Base-by-base conservation (phyloP, 2,797 vertebrate species). In the Rhabdophis nuchalis region DNA sequence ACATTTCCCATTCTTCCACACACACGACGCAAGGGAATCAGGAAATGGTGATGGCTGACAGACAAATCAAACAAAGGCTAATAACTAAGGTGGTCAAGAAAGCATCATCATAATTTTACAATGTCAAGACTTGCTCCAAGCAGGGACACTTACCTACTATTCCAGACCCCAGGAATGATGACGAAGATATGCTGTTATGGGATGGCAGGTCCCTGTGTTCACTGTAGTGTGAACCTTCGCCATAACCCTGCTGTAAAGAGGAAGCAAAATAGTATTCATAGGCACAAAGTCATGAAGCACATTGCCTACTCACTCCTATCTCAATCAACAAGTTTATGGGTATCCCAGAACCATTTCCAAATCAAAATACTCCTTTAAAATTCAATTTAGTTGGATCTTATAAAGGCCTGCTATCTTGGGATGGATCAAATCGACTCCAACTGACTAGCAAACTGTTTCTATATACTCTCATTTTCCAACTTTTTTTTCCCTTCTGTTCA, bases 161-260 rank as follows among this genome's bases (percentile, higher is more conserved):
- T 91, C 98, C 98, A 5, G 99, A 98, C 94, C 98, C 98, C 96
- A 99, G 98, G 97, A 99, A 99, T 0, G 99, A 97, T 2, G 99
- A 97, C 0, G 98, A 98, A 94, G 97, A 95, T 32, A 98, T 94
- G 96, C 95, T 96, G 91, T 96, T 94, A 36, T 97, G 98, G 7
- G 98, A 90, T 0, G 98, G 98, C 92, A 99, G 96, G 85, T 98
- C 98, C 95, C 98, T 97, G 92, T 98, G 98, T 89, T 99, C 99
- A 0, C 96, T 94, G 91, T 99, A 99, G 97, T 99, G 99, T 82
- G 98, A 91, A 2, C 98, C 98, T 93, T 99, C 99, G 0, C 97
- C 97, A 87, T 99, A 99, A 93, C 97, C 98, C 99, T 99, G 96
- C 93, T 92, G 91, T 58, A 91, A 61, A 1, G 77, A 94, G 86